phyloP scores from a whole-genome alignment of 2,888 invertebrate species.

The Sericinus montela region DNA sequence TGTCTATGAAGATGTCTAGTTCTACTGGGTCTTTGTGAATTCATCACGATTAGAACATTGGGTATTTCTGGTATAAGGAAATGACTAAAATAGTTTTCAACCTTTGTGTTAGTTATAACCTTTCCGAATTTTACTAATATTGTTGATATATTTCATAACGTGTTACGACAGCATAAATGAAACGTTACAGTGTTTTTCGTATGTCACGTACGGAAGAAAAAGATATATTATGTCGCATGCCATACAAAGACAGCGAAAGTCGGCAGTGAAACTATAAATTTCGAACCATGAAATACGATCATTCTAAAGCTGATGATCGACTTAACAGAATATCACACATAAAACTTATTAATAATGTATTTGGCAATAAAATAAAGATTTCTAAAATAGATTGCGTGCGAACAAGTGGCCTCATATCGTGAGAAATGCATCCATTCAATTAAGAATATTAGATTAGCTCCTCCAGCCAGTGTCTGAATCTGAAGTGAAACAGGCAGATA shows the following conservation, averaged over 20 bases:
- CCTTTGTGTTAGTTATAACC: no score
- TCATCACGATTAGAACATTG: no score
- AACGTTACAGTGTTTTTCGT: no score
- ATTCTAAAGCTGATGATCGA: background rate
- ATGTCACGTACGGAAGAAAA: no score
- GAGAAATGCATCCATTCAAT: slow-evolving; percentile 58
- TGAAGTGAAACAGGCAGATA: slow-evolving; percentile 28
- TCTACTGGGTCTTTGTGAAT: no score
- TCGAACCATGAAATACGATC: background rate
- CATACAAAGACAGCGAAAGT: background rate
- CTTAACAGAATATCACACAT: background rate
- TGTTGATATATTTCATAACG: no score
- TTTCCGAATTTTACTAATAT: no score
- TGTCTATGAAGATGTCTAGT: no score
- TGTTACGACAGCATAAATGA: no score
- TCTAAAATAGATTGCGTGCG: slow-evolving; percentile 22
- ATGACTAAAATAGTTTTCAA: no score
- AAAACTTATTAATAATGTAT: slow-evolving; percentile 2
- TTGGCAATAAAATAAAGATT: slow-evolving; percentile 15
- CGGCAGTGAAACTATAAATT: background rate
- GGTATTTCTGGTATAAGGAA: no score
- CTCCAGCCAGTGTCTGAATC: slow-evolving; percentile 32
- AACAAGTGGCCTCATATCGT: slow-evolving; percentile 36
- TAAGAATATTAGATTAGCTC: slow-evolving; percentile 52
- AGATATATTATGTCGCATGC: no score